Base-by-base conservation (phyloP, 1,140 invertebrate species). In the Samia ricini region DNA sequence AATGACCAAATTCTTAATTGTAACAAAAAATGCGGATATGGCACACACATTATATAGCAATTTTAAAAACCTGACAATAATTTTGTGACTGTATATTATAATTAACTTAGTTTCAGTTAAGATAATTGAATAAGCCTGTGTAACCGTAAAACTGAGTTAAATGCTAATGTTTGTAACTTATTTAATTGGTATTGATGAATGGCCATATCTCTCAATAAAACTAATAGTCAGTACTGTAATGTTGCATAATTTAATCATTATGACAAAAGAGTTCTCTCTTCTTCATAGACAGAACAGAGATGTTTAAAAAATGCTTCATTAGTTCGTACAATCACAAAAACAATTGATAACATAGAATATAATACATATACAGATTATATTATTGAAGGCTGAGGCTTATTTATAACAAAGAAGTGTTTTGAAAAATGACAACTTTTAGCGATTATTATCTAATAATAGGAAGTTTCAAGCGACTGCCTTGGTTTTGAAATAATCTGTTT, bases 401-500 rank as follows among this genome's bases (percentile, higher is more conserved):
- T 42, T 10, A 42, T 42, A 42, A 10, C 3, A 4, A 42, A 42
- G n/a, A 10, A 42, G 33, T 15, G 33, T 42, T 36, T 12, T 15
- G 12, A 42, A 42, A 42, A 42, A 12, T 42, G 33, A 42, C 33
- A 42, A 2, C 10, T 12, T n/a, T 42, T 42, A 12, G 10, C 33
- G 33, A 36, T 42, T 42, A 42, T 42, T 24, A 24, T 24, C 21
- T 22, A 22, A 36, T 20, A 36, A 36, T 36, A 57, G 56, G 26
- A 57, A 57, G 19, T 57, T 10, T 21, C 26, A 19, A n/a, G n/a
- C n/a, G n/a, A 8, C 56, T 10, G 42, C 56, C 56, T 57, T 57
- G 56, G 42, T 36, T 57, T 57, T 57, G 42, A 29, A 20, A 5
- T 36, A 22, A 57, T 57, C 20, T 36, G 29, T 57, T 29, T 57